Evolutionary conservation across 2,797 vertebrate genomes (phyloP), one percentile per base, ranked within the genome.

Genomic region (Pseudochaenichthys georgianus): DNA sequence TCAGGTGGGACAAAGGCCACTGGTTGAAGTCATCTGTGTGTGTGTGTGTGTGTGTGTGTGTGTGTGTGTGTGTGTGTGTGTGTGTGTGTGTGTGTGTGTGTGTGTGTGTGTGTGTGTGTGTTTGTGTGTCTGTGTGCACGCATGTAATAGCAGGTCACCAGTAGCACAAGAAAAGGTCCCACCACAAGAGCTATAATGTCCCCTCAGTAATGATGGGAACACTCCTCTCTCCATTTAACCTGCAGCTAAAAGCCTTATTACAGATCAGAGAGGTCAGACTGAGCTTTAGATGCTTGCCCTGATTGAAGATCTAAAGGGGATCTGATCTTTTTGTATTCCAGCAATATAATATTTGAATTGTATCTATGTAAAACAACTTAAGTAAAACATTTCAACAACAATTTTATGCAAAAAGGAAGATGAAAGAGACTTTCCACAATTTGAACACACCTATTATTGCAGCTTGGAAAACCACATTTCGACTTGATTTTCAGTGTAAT

Each of bases 161-260:
- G 75, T 15, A 57, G 72, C 84, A 85, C 75, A 84, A 83, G 83
- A 82, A 77, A 69, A 87, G 71, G 83, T 79, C 55, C 66, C 68
- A 75, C 60, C 72, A 70, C 71, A 81, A 73, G 77, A 79, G 66
- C 72, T 74, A 70, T 88, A 76, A 90, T 84, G 88, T 82, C 60
- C 52, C 62, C 70, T 76, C 57, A 67, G 82, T 91, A 90, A 87
- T 86, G 82, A 93, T 78, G 87, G 90, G 88, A 91, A 88, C 21
- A 13, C 63, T 83, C 64, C 65, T 68, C 57, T 81, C 79, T 83
- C 81, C 85, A 87, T 88, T 93, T 93, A 89, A 88, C 81, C 84
- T 78, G 81, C 72, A 89, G 81, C 83, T 86, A 72, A 86, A 84
- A 65, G 77, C 68, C 75, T 91, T 81, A 88, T 89, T 88, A 88